These are phyloP conservation scores for Lota lota DNA, from an alignment of 2,113 vertebrate species.

Conservation along the genomic window DNA sequence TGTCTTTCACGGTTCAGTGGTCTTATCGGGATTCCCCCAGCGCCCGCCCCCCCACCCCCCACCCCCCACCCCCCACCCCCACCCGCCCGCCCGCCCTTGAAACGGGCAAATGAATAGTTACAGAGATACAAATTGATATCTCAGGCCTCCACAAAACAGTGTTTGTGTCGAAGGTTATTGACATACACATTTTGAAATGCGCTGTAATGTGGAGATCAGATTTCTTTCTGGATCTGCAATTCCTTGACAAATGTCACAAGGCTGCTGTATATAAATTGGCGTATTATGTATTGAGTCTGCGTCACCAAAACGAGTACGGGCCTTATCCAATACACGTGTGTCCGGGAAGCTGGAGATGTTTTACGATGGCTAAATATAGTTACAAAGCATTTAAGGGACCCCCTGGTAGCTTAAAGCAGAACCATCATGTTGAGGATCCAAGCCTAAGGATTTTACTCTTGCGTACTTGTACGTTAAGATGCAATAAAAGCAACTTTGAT, in stretches of 20 bases:
- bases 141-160: slow-evolving; percentile 75
- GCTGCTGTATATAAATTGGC: slow-evolving; percentile 17
- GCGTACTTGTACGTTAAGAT: too few relatives aligned
- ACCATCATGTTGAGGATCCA: too few relatives aligned
- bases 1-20: slow-evolving; percentile 85
- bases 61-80: too few relatives aligned
- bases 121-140: slow-evolving; percentile 89
- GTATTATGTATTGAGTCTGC: too few relatives aligned
- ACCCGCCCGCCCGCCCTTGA: slow-evolving; percentile 85
- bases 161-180: slow-evolving; percentile 62
- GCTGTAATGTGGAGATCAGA: slow-evolving; percentile 46
- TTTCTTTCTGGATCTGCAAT: not conserved
- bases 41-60: too few relatives aligned
- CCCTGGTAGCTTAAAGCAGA: not conserved
- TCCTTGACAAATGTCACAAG: not conserved
- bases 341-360: not conserved
- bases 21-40: slow-evolving; percentile 85
- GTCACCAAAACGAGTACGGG: not conserved
- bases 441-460: too few relatives aligned
- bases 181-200: slow-evolving; percentile 49
- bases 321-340: not conserved
- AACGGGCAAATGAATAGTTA: slow-evolving; percentile 92
- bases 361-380: not conserved
- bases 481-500: too few relatives aligned
- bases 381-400: not conserved